These are phyloP conservation scores for Lepus oiostolus DNA, from an alignment of 2,797 vertebrate species.

Conservation along the genomic window DNA sequence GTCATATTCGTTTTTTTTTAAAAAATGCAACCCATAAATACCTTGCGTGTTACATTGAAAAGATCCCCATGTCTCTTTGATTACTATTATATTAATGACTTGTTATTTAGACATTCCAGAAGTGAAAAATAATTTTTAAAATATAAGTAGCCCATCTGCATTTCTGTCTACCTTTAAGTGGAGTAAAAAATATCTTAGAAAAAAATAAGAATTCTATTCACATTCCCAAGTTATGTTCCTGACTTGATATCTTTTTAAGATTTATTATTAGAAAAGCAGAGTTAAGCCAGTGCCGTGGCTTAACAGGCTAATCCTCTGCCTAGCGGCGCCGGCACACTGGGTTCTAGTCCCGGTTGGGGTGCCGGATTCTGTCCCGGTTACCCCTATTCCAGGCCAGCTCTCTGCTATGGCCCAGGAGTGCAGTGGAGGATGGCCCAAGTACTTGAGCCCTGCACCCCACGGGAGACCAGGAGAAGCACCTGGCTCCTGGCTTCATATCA, in stretches of 20 bases:
- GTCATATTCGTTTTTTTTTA: neutral
- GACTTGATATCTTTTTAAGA: neutral
- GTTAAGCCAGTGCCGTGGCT: too few relatives aligned
- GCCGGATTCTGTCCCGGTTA: too few relatives aligned
- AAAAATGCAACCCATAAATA: neutral
- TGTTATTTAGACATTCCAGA: slow-evolving; percentile 16
- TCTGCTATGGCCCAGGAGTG: too few relatives aligned
- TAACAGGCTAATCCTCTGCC: too few relatives aligned
- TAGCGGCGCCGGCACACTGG: too few relatives aligned
- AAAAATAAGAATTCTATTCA: neutral
- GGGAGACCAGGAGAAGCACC: too few relatives aligned
- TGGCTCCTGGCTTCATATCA: too few relatives aligned
- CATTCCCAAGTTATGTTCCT: neutral
- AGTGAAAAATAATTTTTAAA: slow-evolving; percentile 24
- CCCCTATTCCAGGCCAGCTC: too few relatives aligned
- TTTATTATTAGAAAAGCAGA: too few relatives aligned
- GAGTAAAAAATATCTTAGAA: neutral
- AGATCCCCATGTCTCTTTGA: neutral
- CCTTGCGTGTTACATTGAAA: neutral
- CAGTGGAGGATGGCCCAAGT: too few relatives aligned
- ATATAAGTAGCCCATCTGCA: neutral
- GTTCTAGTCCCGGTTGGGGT: too few relatives aligned
- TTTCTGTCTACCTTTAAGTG: neutral
- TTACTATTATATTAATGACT: neutral
- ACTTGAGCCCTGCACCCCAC: too few relatives aligned